Conservation (phyloP, 2,888 invertebrate species). For the Abrostola triplasia region DNA sequence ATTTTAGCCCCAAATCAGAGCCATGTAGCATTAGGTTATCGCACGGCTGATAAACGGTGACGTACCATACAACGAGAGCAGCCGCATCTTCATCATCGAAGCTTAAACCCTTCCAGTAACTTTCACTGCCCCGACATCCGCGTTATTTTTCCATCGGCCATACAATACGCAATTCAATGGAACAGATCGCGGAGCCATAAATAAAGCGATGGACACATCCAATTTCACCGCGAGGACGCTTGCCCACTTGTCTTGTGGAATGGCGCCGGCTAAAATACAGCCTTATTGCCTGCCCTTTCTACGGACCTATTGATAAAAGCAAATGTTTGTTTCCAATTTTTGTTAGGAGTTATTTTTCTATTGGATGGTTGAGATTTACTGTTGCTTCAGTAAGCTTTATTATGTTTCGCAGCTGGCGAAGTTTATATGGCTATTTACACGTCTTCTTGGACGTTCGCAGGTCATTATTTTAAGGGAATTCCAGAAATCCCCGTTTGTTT, state of each 20-base stretch:
- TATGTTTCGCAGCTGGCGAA: background rate
- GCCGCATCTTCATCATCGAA: background rate
- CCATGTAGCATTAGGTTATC: no score
- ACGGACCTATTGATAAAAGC: slow-evolving; percentile 38
- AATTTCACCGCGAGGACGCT: slow-evolving; percentile 63
- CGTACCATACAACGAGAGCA: no score
- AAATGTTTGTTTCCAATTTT: slow-evolving; percentile 34
- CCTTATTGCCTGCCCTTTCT: slow-evolving; percentile 48
- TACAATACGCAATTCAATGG: slow-evolving; percentile 59
- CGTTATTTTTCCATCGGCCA: slow-evolving; percentile 37
- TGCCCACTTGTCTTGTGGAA: slow-evolving; percentile 61
- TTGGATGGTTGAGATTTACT: slow-evolving; percentile 28
- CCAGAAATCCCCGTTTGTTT: no score
- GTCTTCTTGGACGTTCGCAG: no score
- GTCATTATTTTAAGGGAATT: no score
- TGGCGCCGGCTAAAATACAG: slow-evolving; percentile 57
- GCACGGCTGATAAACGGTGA: no score
- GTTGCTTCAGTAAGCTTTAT: slow-evolving; percentile 1
- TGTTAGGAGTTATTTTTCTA: slow-evolving; percentile 5
- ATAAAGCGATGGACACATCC: slow-evolving; percentile 71
- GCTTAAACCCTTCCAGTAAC: slow-evolving; percentile 8
- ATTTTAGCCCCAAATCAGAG: no score
- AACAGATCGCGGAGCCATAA: slow-evolving; percentile 62
- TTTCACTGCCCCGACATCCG: background rate
- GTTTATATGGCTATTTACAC: no score